phyloP scores from a whole-genome alignment of 2,113 vertebrate genomes.

The Ochotona curzoniae region DNA sequence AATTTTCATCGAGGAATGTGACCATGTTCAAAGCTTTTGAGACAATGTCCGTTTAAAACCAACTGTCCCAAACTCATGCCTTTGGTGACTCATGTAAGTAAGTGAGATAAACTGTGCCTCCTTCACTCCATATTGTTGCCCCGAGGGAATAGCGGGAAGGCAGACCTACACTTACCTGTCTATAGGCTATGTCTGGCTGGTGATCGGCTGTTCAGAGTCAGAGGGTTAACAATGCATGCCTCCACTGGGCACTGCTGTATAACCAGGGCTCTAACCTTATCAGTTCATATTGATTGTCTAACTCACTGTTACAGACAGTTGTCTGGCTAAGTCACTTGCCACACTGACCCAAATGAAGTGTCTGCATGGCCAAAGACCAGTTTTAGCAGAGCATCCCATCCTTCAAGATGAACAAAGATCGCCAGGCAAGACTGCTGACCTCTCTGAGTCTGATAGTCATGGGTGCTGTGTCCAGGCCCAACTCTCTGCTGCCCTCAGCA shows the following conservation, averaged over 20 bases:
- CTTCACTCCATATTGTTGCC: background rate
- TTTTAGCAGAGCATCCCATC: background rate
- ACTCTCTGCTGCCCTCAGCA: constrained; percentile 68
- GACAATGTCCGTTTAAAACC: background rate
- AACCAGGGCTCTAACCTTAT: background rate
- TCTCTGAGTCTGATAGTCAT: rapidly evolving
- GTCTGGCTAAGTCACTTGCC: background rate
- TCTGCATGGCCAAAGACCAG: background rate
- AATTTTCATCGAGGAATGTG: background rate
- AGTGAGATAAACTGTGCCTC: background rate
- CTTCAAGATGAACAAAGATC: background rate
- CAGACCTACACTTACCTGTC: background rate
- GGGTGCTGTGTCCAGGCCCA: background rate
- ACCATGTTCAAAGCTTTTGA: background rate
- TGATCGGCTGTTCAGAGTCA: background rate
- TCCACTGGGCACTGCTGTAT: too few relatives aligned
- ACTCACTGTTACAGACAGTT: background rate
- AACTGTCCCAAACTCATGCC: background rate
- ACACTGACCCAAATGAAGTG: background rate
- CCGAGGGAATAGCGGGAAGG: background rate
- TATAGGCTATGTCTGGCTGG: background rate
- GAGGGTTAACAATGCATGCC: background rate
- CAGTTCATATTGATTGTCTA: background rate
- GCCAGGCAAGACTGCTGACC: background rate
- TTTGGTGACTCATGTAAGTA: background rate